Base-by-base conservation (phyloP, 2,888 invertebrate genomes). In the Leistus spinibarbis region DNA sequence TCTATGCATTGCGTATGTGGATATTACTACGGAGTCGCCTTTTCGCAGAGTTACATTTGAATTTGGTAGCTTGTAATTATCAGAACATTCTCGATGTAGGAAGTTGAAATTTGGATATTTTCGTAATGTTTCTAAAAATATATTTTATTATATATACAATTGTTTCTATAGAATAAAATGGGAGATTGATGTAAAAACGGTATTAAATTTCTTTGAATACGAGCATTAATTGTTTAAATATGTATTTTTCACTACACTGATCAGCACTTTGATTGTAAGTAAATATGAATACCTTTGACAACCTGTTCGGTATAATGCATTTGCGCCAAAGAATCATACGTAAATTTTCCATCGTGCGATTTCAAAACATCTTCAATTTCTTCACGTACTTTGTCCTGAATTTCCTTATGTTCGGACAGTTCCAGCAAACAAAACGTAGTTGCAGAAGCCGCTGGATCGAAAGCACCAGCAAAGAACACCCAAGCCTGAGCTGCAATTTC, bases 61-160 rank as follows among this genome's bases (percentile, higher is more conserved):
- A 27, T 74, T 60, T 4, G 76, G 76, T n/a, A 76, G 65, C 20
- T 54, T 76, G 56, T 75, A 76, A 13, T 68, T 17, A 1, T 65
- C 62, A 3, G 60, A 65, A 16, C 74, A 74, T 17, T 62, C 56
- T 17, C 76, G 24, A 56, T 76, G 57, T 69, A 76, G 62, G 64
- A 65, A 69, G 24, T 66, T 60, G n/a, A 70, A 10, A 17, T 27
- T 7, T 10, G 76, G 74, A 57, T 76, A 76, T 54, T 60, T 76
- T 40, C 76, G 77, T 24, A 73, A 20, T 27, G 72, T 73, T 66
- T 73, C 72, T 73, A 66, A 10, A 64, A 64, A n/a, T n/a, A n/a
- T n/a, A n/a, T n/a, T n/a, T n/a, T n/a, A n/a, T n/a, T n/a, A n/a
- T n/a, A n/a, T n/a, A n/a, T n/a, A n/a, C n/a, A n/a, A n/a, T n/a